Evolutionary conservation across 1,140 invertebrate species (phyloP).

Genomic region (Sarcophaga peregrina): DNA sequence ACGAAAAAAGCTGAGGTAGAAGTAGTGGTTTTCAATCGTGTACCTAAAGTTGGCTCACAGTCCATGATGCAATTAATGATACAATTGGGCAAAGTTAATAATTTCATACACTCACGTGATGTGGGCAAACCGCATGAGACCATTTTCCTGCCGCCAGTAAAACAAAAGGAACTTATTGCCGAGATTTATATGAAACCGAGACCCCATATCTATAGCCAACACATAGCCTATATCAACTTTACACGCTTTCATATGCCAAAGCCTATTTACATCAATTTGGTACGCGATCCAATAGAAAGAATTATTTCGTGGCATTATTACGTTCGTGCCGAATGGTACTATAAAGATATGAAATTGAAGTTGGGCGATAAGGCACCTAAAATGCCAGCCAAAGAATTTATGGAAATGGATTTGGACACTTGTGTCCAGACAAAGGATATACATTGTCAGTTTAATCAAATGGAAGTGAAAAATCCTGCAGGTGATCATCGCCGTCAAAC

Average conservation of each 20-base stretch:
- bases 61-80: constrained; percentile 87
- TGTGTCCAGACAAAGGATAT: constrained; percentile 84
- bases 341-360: constrained; percentile 86
- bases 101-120: constrained; percentile 84
- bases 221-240: constrained; percentile 64
- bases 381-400: constrained; percentile 83
- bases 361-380: constrained; percentile 80
- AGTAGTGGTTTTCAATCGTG: constrained; percentile 87
- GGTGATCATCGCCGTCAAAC: constrained; percentile 85
- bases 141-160: constrained; percentile 78
- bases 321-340: constrained; percentile 87
- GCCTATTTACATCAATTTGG: constrained; percentile 90
- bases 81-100: constrained; percentile 78
- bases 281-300: constrained; percentile 87
- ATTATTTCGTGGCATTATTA: constrained; percentile 91
- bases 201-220: constrained; percentile 68
- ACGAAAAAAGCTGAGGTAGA: constrained; percentile 78
- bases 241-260: constrained; percentile 79
- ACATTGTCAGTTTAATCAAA: constrained; percentile 84
- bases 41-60: constrained; percentile 89
- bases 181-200: constrained; percentile 68
- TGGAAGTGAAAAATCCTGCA: constrained; percentile 83
- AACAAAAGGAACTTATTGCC: constrained; percentile 74
- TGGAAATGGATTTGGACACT: constrained; percentile 90
- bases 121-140: constrained; percentile 86